Evolutionary conservation across 2,797 vertebrate genomes (phyloP).

Genomic region (Nasua narica): DNA sequence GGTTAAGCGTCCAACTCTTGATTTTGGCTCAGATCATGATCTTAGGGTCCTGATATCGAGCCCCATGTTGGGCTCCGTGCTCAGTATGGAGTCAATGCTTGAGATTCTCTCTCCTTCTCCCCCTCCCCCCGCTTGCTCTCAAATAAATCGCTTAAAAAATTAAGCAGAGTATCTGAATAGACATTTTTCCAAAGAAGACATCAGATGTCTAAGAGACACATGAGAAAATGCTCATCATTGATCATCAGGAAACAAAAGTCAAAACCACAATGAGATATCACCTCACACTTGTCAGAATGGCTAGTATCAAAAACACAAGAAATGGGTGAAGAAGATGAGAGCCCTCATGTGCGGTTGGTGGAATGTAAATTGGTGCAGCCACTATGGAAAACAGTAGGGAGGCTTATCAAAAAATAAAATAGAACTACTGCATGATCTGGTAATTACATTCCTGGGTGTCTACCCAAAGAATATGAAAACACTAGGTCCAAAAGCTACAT

Average conservation of each 20-base stretch:
- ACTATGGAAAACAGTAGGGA: background rate
- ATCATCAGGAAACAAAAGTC: background rate
- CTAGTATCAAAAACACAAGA: background rate
- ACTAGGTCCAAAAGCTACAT: background rate
- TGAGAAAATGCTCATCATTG: background rate
- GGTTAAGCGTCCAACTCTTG: background rate
- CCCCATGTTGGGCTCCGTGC: background rate
- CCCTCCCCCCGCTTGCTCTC: background rate
- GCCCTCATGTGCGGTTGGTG: background rate
- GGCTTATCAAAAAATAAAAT: background rate
- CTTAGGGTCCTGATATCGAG: background rate
- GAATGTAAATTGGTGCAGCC: background rate
- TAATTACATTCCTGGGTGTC: background rate
- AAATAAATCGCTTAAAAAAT: background rate
- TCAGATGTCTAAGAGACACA: background rate
- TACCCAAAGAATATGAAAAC: background rate
- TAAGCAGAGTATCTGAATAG: background rate
- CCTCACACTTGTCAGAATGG: background rate
- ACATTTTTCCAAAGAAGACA: background rate
- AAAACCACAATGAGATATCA: background rate
- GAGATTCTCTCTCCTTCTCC: background rate
- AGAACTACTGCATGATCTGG: background rate
- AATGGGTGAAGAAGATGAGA: background rate
- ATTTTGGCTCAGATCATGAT: background rate
- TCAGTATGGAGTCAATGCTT: background rate